These are phyloP conservation scores for Drosophila simulans DNA, from an alignment of 1,140 invertebrate species.

Conservation along the genomic window DNA sequence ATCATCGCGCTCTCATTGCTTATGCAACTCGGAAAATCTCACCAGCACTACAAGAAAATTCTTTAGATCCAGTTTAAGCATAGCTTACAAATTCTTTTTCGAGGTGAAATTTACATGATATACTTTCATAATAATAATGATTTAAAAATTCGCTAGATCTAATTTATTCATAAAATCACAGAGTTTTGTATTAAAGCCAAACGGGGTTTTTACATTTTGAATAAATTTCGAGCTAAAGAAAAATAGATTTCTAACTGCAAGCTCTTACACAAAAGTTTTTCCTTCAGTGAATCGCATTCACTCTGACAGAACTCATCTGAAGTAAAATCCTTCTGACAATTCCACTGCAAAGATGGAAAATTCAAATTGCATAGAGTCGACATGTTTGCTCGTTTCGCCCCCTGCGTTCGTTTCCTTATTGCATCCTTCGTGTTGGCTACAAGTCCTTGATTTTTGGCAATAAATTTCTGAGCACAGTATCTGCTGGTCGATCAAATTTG, in stretches of 20 bases:
- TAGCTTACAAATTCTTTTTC: no score
- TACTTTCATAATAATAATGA: no score
- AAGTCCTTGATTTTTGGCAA: constrained; percentile 9
- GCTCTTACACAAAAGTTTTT: neutral
- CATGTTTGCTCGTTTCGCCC: constrained; percentile 2
- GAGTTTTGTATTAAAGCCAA: no score
- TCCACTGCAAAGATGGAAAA: constrained; percentile 3
- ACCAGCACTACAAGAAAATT: neutral
- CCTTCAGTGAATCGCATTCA: neutral
- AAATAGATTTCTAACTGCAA: no score
- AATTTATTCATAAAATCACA: no score
- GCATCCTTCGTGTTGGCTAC: constrained; percentile 10
- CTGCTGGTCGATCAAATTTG: neutral
- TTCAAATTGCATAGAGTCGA: constrained; percentile 48
- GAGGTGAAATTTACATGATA: no score
- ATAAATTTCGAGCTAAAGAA: no score
- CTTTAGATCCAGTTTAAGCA: neutral
- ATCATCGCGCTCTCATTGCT: constrained; percentile 47
- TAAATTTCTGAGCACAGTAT: constrained; percentile 1
- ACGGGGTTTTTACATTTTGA: no score
- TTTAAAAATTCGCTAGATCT: no score
- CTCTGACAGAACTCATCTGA: neutral
- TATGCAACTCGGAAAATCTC: constrained; percentile 29
- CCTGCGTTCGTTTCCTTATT: constrained; percentile 1
- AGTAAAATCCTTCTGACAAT: constrained; percentile 10